Percentiles rank a stretch among this genome's conserved stretches.
Conservation (phyloP, 2,113 vertebrate species). For the Delphinapterus leucas region DNA sequence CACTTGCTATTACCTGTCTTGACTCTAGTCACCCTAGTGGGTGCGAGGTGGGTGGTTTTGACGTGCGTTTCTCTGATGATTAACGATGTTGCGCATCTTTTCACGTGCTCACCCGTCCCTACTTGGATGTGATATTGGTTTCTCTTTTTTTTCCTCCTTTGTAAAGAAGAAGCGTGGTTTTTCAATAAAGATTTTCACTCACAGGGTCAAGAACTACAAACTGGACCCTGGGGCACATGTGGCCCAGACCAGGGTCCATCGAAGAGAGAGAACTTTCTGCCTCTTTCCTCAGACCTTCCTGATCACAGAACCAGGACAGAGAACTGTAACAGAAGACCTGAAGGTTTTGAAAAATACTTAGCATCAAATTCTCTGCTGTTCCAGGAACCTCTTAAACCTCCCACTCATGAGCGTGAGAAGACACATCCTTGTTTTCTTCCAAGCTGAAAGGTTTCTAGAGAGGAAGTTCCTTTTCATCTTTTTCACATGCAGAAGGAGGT, state of each 20-base stretch:
- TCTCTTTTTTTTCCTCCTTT: background rate
- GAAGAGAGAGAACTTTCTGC: background rate
- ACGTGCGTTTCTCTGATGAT: rapidly evolving
- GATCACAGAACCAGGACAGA: background rate
- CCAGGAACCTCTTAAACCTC: too few relatives aligned
- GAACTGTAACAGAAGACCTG: background rate
- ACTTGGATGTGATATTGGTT: too few relatives aligned
- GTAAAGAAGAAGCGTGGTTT: background rate
- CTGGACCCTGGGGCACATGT: too few relatives aligned
- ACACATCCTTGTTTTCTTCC: rapidly evolving
- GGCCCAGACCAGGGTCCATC: background rate
- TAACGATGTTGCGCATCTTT: rapidly evolving
- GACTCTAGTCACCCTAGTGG: rapidly evolving
- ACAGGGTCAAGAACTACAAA: background rate
- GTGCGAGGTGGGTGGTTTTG: too few relatives aligned
- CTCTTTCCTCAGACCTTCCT: background rate
- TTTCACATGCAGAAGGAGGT: constrained; percentile 19
- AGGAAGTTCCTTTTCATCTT: constrained; percentile 46
- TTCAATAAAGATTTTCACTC: background rate
- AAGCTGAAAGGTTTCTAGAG: constrained; percentile 40
- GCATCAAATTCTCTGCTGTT: background rate
- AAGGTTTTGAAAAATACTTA: background rate
- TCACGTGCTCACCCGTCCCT: rapidly evolving
- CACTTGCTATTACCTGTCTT: background rate
- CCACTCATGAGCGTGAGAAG: rapidly evolving